phyloP scores from a whole-genome alignment of 2,888 invertebrate genomes.

The Drosophila mimetica region DNA sequence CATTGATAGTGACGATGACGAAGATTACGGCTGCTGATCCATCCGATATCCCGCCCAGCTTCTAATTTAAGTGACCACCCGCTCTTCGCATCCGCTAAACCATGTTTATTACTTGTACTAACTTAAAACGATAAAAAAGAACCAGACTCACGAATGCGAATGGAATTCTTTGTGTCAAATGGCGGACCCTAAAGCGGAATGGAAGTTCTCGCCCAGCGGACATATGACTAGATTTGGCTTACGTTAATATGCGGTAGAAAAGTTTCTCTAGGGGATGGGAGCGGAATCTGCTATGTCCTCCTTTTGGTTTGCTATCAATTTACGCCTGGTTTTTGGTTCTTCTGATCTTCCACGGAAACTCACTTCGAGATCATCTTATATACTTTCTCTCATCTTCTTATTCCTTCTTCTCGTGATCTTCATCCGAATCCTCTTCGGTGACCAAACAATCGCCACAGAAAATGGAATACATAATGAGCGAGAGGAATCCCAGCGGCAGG shows the following conservation, averaged over 20 bases:
- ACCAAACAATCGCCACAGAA: slow-evolving; percentile 98
- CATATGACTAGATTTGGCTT: slow-evolving; percentile 76
- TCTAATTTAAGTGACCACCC: slow-evolving; percentile 39
- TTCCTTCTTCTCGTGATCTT: slow-evolving; percentile 85
- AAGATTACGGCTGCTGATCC: slow-evolving; percentile 84
- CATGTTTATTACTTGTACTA: slow-evolving; percentile 65
- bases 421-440: slow-evolving; percentile 90
- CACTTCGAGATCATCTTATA: slow-evolving; percentile 2
- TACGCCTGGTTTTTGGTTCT: background rate
- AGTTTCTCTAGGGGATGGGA: slow-evolving; percentile 58
- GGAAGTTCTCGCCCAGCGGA: slow-evolving; percentile 27
- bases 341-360: slow-evolving; percentile 2
- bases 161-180: slow-evolving; percentile 28
- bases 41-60: slow-evolving; percentile 7
- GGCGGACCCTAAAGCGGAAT: slow-evolving; percentile 12
- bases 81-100: slow-evolving; percentile 36
- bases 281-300: slow-evolving; percentile 23
- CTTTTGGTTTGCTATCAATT: slow-evolving; percentile 17
- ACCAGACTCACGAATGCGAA: slow-evolving; percentile 9
- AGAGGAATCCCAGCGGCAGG: slow-evolving; percentile 95
- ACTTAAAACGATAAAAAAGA: slow-evolving; percentile 54
- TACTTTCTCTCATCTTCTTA: slow-evolving; percentile 59
- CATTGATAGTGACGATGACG: slow-evolving; percentile 93
- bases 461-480: slow-evolving; percentile 96
- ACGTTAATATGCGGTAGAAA: slow-evolving; percentile 39